These are phyloP conservation scores for Danionella dracula DNA, from an alignment of 2,797 vertebrate species.

Conservation along the genomic window DNA sequence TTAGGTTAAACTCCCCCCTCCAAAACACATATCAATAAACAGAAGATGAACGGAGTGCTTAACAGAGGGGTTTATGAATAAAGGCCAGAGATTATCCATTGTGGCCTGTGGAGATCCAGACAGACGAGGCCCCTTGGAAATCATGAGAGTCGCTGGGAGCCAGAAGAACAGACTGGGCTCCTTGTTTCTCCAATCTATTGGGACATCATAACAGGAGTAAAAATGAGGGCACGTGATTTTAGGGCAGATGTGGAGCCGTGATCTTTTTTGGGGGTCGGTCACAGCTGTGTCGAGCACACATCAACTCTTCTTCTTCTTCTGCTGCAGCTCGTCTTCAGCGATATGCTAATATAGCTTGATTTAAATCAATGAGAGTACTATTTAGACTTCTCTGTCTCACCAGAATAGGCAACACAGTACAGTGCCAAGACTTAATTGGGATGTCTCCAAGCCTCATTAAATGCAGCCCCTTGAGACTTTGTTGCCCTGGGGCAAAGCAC, in stretches of 20 bases:
- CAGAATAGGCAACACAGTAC: slow-evolving; percentile 48
- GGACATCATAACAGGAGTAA: slow-evolving; percentile 55
- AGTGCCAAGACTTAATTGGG: slow-evolving; percentile 64
- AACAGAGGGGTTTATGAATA: slow-evolving; percentile 65
- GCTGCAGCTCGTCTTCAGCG: slow-evolving; percentile 33
- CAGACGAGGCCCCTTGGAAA: slow-evolving; percentile 52
- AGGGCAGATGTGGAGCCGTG: slow-evolving; percentile 67
- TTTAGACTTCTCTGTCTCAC: slow-evolving; percentile 34
- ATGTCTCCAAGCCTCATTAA: slow-evolving; percentile 42
- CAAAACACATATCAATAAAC: slow-evolving; percentile 51
- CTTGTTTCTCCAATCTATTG: slow-evolving; percentile 61
- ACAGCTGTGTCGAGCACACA: slow-evolving; percentile 71
- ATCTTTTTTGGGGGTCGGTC: slow-evolving; percentile 62
- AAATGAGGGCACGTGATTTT: slow-evolving; percentile 41
- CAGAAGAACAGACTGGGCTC: slow-evolving; percentile 55
- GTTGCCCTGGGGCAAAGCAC: slow-evolving; percentile 50
- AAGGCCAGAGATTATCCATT: slow-evolving; percentile 70
- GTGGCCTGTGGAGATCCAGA: slow-evolving; percentile 58
- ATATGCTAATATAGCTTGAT: slow-evolving; percentile 61
- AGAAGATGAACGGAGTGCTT: slow-evolving; percentile 68
- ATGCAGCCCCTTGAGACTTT: slow-evolving; percentile 45
- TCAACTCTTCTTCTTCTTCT: slow-evolving; percentile 54
- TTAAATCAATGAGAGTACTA: slow-evolving; percentile 60
- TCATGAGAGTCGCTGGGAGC: slow-evolving; percentile 1
- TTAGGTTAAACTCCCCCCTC: slow-evolving; percentile 43